Base-by-base conservation (phyloP, 1,140 invertebrate species). In the Formica exsecta region DNA sequence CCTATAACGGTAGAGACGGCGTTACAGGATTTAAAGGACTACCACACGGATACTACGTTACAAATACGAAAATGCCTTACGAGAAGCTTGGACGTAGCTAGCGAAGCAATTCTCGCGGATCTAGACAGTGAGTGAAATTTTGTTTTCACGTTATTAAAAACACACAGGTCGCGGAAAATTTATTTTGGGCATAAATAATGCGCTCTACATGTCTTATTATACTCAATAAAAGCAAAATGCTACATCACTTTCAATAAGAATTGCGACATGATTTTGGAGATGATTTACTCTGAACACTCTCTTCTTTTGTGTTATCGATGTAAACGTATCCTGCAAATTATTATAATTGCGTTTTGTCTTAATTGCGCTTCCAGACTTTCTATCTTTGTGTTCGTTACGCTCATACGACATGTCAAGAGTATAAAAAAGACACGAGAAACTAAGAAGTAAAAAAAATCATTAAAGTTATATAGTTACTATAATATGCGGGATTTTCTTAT, bases 1-100 rank as follows among this genome's bases (percentile, higher is more conserved):
- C 95, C 96, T 54, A 89, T 95, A 22, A 95, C 95, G 57, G 92
- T 96, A 59, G 94, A 96, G 87, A 94, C 96, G 8, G 96, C 96
- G 25, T 92, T 97, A 36, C 95, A 96, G 83, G 96, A 97, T 92
- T 91, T 96, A 32, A 94, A 95, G 87, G 95, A 96, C 70, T 97
- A 96, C 88, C 92, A 97, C 48, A 93, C 95, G 51, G 96, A 96
- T 87, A 95, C 96, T 25, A 95, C 96, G 81, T 92, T 95, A 86
- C 96, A 96, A 93, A 94, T 97, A 74, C 95, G 96, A 86, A 96
- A 96, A 89, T 95, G 96, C 65, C 93, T 96, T 22, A 96, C 96
- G 86, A 95, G 96, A 64, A 96, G 96, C 59, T 93, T 96, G 77
- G 96, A 97, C 91, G 95, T 96, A 66, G 95, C 96, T 16, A 95